Conservation (phyloP, 2,888 invertebrate genomes). For the Cheilosia variabilis region DNA sequence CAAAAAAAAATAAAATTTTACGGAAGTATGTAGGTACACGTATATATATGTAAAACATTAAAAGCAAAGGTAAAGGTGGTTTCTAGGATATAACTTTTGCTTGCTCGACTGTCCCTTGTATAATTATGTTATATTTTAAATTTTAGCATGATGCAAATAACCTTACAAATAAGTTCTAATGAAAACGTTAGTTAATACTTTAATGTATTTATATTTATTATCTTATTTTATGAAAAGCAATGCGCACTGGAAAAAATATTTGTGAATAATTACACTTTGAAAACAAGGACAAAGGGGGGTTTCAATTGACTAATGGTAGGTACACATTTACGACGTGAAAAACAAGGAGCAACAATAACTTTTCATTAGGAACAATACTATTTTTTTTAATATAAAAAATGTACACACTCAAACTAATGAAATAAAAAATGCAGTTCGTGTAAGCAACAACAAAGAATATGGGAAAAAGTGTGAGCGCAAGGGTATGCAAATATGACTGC, state of each 20-base stretch:
- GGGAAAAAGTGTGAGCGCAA: background rate
- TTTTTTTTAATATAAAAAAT: background rate
- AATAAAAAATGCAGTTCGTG: conserved; percentile 1
- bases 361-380: background rate
- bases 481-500: background rate
- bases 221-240: conserved; percentile 1
- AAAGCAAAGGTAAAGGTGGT: conserved; percentile 69
- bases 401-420: background rate
- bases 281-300: background rate
- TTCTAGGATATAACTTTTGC: conserved; percentile 46
- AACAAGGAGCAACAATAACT: background rate
- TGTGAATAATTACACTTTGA: conserved; percentile 17
- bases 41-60: conserved; percentile 64
- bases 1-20: conserved; percentile 24
- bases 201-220: conserved; percentile 5
- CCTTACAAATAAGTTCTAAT: conserved; percentile 52
- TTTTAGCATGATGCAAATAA: conserved; percentile 55
- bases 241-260: conserved; percentile 9
- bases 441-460: background rate
- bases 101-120: conserved; percentile 57
- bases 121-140: conserved; percentile 16
- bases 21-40: conserved; percentile 54
- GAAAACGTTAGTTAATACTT: background rate
- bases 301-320: background rate
- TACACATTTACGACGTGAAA: background rate